A percentile compares a stretch with the other conserved stretches of the same genome.
Conservation (phyloP, 1,140 invertebrate species). For the Trachymyrmex septentrionalis region DNA sequence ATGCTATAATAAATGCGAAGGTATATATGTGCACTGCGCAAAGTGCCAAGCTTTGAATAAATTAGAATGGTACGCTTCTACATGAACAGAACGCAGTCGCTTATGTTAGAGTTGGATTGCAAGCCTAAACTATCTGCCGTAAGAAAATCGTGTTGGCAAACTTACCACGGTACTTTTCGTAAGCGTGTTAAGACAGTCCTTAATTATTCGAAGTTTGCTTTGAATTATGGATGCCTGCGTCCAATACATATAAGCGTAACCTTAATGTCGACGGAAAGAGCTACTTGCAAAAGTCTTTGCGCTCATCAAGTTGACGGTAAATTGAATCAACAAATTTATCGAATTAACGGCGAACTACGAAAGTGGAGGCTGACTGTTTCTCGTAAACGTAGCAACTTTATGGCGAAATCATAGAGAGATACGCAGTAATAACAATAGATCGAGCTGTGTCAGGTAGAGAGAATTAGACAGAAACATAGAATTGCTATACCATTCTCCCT, state of each 20-base stretch:
- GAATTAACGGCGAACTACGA: neutral
- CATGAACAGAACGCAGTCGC: conserved; percentile 10
- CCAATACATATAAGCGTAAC: neutral
- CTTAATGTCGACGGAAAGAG: conserved; percentile 1
- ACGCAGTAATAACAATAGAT: too few relatives aligned
- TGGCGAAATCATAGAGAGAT: neutral
- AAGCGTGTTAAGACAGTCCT: conserved; percentile 11
- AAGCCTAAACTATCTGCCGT: conserved; percentile 6
- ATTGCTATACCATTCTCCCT: too few relatives aligned
- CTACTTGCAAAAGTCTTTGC: neutral
- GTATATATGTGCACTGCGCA: neutral
- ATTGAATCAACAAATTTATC: conserved; percentile 41
- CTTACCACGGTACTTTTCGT: conserved; percentile 11
- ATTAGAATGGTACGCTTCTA: conserved; percentile 10
- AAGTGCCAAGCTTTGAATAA: conserved; percentile 25
- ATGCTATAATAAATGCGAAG: neutral
- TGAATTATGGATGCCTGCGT: conserved; percentile 46
- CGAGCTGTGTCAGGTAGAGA: too few relatives aligned
- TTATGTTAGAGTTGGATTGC: conserved; percentile 6
- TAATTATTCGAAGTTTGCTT: conserved; percentile 45
- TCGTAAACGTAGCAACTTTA: conserved; percentile 28
- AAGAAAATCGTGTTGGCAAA: conserved; percentile 32
- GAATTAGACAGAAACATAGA: too few relatives aligned
- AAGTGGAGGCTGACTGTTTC: neutral
- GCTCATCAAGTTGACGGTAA: neutral